Evolutionary conservation across 2,797 vertebrate genomes (phyloP), one percentile per base, ranked within the genome.

Genomic region (Sciaenops ocellatus): DNA sequence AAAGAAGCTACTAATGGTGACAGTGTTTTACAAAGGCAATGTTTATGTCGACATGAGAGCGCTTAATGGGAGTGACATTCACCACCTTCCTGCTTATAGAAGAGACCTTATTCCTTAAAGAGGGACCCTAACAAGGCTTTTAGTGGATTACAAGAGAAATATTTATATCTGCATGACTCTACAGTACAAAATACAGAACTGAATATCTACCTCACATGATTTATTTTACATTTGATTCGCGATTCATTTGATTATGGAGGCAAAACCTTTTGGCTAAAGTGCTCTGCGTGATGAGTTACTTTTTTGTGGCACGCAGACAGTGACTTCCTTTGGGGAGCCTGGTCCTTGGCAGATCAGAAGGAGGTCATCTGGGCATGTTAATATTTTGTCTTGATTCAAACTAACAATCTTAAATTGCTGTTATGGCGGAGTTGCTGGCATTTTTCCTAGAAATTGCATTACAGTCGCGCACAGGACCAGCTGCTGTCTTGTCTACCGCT

Each of bases 21-120:
- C 62, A 18, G 66, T 66, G 69, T 84, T 86, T 86, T 73, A 87
- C 77, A 77, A 83, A 60, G 69, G 83, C 80, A 7, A 66, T 83
- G 85, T 89, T 92, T 86, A 85, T 84, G 85, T 80, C 38, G 57
- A 90, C 81, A 88, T 91, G 66, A 84, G 76, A 84, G 85, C 82
- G 78, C 83, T 87, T 89, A 79, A 89, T 85, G 78, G 59, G 61
- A 50, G 76, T 51, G 74, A 85, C 85, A 82, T 80, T 78, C 79
- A 59, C 64, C 79, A 82, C 83, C 80, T 59, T 65, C 51, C 72
- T 48, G n/a, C 67, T 52, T 24, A 70, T 15, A 38, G 63, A 68
- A 4, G 34, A 61, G 26, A 48, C 44, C 42, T 66, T 69, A 78
- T 72, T 73, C 77, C 73, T 74, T 56, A 47, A 76, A 86, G 83